Evolutionary conservation across 2,797 vertebrate species (phyloP).

Genomic region (Catamblyrhynchus diadema): DNA sequence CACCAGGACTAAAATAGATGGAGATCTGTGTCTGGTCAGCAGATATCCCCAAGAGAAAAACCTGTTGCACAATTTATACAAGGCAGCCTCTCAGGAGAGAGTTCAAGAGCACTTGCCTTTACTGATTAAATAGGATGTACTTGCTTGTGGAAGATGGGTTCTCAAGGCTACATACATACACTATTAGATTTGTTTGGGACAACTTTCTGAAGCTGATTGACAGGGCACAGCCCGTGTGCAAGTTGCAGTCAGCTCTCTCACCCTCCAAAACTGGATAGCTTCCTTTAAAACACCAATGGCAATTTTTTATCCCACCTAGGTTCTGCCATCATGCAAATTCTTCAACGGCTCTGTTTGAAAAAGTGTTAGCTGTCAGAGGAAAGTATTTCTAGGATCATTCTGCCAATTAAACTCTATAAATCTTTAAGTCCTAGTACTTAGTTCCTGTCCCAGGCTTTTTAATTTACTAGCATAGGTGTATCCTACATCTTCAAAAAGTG

Average conservation of each 20-base stretch:
- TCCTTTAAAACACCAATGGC: not conserved
- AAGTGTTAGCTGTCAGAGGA: not conserved
- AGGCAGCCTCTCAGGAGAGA: not conserved
- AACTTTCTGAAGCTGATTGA: not conserved
- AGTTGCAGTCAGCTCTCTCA: not conserved
- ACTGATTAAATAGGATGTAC: not conserved
- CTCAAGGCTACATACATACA: not conserved
- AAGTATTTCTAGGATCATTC: not conserved
- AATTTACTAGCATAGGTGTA: not conserved
- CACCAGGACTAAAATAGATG: not conserved
- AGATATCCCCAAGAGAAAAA: not conserved
- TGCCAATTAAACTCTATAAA: not conserved
- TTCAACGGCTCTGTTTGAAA: not conserved
- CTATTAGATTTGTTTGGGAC: not conserved
- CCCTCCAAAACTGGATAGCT: fast-evolving
- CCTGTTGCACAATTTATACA: not conserved
- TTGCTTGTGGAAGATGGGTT: not conserved
- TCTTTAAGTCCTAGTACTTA: not conserved
- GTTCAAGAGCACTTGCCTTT: not conserved
- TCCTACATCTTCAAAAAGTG: not conserved
- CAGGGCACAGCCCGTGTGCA: not conserved
- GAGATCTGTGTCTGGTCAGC: not conserved
- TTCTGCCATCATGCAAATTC: not conserved
- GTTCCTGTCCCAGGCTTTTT: not conserved
- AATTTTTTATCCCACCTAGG: not conserved